Base-by-base conservation (phyloP, 2,797 vertebrate species). In the Oreochromis grahami region DNA sequence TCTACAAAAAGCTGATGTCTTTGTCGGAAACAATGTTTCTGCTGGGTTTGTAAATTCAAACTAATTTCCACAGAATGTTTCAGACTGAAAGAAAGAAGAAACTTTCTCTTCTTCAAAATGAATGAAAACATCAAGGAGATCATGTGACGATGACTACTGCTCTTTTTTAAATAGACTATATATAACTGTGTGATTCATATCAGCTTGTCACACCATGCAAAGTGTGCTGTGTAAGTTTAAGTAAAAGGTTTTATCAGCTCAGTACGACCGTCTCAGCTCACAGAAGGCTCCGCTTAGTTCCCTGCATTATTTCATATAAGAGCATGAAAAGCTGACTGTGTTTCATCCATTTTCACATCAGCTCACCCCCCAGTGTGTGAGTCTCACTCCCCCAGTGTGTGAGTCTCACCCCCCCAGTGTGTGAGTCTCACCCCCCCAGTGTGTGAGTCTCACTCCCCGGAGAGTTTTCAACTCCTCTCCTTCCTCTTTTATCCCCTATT, bases 291-390 rank as follows among this genome's bases (percentile, higher is more conserved):
- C 58, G 17, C 79, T 79, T 77, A 34, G 52, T 76, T 88, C 43
- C 43, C 13, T 79, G 76, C 4, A 77, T 89, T 84, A 83, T 88
- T 87, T 85, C 76, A 65, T 78, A 70, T 58, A 82, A 87, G 56
- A 76, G 55, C 50, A 45, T 81, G 53, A 86, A 90, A 34, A 85
- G 74, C 83, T 77, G 84, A 83, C 11, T 85, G 51, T 76, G 82
- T 92, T 92, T 93, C 87, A 93, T 92, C 86, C 87, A 84, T 53
- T 86, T 86, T 87, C 79, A 81, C 78, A 84, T 90, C 90, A 88
- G 68, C 82, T 88, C 89, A 85, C 76, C 90, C 90, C 41, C 86
- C 82, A 83, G 85, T 82, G 82, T 87, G 88, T 74, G 84, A 58
- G 29, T 34, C 8, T 34, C 43, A 10, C 76, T n/a, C n/a, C n/a